Evolutionary conservation across 2,797 vertebrate species (phyloP).

Genomic region (Sebastes taczanowskii): DNA sequence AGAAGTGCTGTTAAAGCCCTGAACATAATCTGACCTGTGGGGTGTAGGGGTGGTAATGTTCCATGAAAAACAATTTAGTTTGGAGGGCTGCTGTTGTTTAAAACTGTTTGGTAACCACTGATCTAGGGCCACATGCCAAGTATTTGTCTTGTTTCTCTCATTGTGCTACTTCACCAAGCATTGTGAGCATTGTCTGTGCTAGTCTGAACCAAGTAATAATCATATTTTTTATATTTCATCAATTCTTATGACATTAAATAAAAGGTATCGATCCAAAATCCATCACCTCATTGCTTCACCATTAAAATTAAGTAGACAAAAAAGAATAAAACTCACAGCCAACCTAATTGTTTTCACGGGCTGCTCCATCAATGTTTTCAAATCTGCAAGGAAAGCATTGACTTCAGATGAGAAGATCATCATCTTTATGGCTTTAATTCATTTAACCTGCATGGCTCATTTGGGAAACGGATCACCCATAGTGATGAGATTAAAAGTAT

Average conservation of each 20-base stretch:
- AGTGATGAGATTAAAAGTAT: constrained; percentile 22
- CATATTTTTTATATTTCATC: not conserved
- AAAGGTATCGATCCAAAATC: not conserved
- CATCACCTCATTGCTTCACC: not conserved
- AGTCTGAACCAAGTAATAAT: not conserved
- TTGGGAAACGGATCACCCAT: constrained; percentile 31
- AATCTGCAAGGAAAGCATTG: constrained; percentile 4
- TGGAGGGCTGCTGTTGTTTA: not conserved
- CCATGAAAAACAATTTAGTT: not conserved
- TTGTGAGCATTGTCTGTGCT: not conserved
- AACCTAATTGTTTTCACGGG: not conserved
- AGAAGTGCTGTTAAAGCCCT: not conserved
- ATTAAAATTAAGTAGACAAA: constrained; percentile 1
- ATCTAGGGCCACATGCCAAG: not conserved
- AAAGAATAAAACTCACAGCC: not conserved
- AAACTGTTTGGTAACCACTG: not conserved
- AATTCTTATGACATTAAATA: not conserved
- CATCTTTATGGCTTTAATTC: constrained; percentile 30
- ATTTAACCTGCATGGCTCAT: constrained; percentile 38
- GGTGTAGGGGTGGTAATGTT: not conserved
- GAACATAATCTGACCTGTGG: not conserved
- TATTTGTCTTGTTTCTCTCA: not conserved
- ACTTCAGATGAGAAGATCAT: constrained; percentile 17
- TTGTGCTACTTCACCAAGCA: not conserved
- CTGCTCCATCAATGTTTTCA: not conserved